Percentiles rank a stretch among this genome's conserved stretches.
phyloP scores from a whole-genome alignment of 2,113 vertebrate species.

The Corapipo altera region DNA sequence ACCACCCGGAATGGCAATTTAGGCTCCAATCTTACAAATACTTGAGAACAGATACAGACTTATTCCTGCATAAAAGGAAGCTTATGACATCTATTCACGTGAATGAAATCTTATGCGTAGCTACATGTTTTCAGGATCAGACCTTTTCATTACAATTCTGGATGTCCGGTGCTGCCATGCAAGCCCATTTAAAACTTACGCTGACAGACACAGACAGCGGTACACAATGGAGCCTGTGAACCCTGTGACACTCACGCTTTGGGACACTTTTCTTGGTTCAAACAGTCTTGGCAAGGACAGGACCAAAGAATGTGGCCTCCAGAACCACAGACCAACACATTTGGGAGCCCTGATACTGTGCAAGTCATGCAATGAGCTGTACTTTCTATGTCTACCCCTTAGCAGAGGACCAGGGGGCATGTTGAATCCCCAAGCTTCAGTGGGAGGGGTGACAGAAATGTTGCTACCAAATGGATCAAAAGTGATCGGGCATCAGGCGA shows the following conservation, averaged over 20 bases:
- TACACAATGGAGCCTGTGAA: neutral
- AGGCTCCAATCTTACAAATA: neutral
- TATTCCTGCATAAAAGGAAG: neutral
- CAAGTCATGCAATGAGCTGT: neutral
- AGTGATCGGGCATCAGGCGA: neutral
- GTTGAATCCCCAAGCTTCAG: neutral
- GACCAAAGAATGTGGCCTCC: neutral
- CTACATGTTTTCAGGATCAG: neutral
- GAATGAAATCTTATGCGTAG: neutral
- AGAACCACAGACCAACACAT: neutral
- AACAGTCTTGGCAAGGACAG: neutral
- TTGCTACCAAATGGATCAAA: neutral
- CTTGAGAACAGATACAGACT: neutral
- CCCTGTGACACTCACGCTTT: neutral
- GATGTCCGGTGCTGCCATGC: fast-evolving
- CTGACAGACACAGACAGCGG: neutral
- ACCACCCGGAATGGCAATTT: neutral
- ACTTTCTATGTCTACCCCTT: neutral
- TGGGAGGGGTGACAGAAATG: fast-evolving
- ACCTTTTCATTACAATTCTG: neutral
- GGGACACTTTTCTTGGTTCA: neutral
- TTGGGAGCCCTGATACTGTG: neutral
- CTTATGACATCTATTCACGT: neutral
- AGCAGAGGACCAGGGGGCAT: neutral
- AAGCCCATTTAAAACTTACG: neutral